Evolutionary conservation across 2,797 vertebrate species (phyloP).

Genomic region (Notolabrus celidotus): DNA sequence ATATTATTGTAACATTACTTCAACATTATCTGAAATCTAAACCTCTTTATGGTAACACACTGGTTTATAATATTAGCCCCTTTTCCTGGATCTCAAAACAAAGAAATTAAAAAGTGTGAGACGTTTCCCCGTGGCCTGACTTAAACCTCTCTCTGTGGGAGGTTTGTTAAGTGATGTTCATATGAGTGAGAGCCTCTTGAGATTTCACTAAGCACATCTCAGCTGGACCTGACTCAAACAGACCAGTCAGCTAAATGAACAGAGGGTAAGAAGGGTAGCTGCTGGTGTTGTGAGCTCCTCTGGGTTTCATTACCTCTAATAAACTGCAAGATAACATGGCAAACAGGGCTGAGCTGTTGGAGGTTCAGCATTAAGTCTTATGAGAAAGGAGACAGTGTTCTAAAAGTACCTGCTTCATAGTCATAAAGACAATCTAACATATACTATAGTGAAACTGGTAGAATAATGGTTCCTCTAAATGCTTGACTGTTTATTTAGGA

Average conservation of each 20-base stretch:
- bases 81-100: conserved; percentile 26
- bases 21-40: conserved; percentile 19
- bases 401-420: not conserved
- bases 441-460: no score
- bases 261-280: conserved; percentile 26
- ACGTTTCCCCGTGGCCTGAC: conserved; percentile 8
- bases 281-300: conserved; percentile 33
- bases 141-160: conserved; percentile 54
- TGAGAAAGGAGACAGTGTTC: conserved; percentile 30
- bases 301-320: conserved; percentile 64
- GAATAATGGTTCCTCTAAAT: no score
- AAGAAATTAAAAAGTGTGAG: conserved; percentile 26
- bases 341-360: conserved; percentile 43
- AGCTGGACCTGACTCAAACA: conserved; percentile 56
- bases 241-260: conserved; percentile 43
- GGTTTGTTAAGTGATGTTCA: conserved; percentile 56
- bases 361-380: conserved; percentile 40
- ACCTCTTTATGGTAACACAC: conserved; percentile 23
- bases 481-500: no score
- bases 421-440: no score
- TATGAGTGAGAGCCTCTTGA: conserved; percentile 57
- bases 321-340: conserved; percentile 42
- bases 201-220: conserved; percentile 45
- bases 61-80: conserved; percentile 19
- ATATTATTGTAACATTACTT: conserved; percentile 7